Percentiles rank a stretch among this genome's conserved stretches.
phyloP scores from a whole-genome alignment of 2,113 vertebrate species.

The Carollia perspicillata region DNA sequence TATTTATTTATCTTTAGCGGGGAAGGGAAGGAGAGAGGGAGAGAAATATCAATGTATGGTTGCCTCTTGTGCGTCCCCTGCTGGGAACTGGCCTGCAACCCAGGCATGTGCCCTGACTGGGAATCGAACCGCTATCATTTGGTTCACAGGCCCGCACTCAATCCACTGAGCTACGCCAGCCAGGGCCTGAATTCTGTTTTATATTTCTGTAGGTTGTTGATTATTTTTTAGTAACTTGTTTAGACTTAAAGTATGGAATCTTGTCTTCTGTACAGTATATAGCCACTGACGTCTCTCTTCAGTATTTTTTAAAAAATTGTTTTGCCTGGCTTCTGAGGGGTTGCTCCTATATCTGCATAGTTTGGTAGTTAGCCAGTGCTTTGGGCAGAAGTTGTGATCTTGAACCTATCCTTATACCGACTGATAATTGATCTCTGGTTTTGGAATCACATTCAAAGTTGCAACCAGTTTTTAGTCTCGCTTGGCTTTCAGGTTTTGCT shows the following conservation, averaged over 20 bases:
- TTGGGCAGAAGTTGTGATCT: background rate
- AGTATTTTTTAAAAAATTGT: background rate
- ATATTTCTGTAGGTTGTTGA: background rate
- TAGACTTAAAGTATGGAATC: background rate
- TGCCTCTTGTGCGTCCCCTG: too few species aligned
- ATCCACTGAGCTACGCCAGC: too few species aligned
- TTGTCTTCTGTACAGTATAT: background rate
- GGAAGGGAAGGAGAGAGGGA: too few species aligned
- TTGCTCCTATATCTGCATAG: background rate
- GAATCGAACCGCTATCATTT: too few species aligned
- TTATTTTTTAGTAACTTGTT: background rate
- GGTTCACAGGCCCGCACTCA: too few species aligned
- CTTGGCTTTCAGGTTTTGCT: background rate
- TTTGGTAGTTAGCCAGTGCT: background rate
- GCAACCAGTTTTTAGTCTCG: background rate
- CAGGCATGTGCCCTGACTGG: too few species aligned
- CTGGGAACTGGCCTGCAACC: too few species aligned
- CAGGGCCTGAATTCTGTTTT: background rate
- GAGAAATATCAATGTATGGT: too few species aligned
- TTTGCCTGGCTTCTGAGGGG: background rate
- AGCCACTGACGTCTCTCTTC: background rate
- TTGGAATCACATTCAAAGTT: background rate
- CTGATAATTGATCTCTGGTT: background rate
- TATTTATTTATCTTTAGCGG: too few species aligned
- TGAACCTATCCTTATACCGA: background rate